Base-by-base conservation (phyloP, 2,888 invertebrate species). In the Oscheius myriophilus region DNA sequence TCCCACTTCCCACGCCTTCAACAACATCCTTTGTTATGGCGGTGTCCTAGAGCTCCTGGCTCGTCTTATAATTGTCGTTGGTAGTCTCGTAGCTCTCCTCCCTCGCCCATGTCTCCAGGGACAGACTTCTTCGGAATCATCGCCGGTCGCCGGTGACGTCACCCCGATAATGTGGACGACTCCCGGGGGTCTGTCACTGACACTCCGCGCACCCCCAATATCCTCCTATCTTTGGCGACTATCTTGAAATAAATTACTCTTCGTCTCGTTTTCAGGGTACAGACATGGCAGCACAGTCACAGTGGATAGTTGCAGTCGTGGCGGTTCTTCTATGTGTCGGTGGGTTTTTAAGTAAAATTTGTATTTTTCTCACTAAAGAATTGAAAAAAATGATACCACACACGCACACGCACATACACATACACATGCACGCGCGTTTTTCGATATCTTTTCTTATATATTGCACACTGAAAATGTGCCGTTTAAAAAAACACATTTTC, bases 121-220 rank as follows among this genome's bases (percentile, higher is more conserved):
- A 49, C 49, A n/a, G 26, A 23, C 26, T 59, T 21, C 59, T 59
- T 59, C 61, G 39, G 33, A 61, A 61, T 61, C 42, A 43, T 33
- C n/a, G 61, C 33, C 49, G 49, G 61, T 61, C 61, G 45, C 49
- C 61, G 58, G 61, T 61, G 61, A 61, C 61, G 61, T 61, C 61
- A 61, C 49, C 61, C 33, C 33, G 61, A 61, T 61, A 61, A 61
- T 61, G 61, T 61, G 61, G 61, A 61, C 61, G 61, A 33, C 46
- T 61, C 57, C 21, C 46, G 33, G 61, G 39, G 46, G 25, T 45
- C 61, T 61, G 61, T 61, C 46, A 49, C 49, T 61, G 61, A 61
- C 61, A 61, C 61, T 46, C 26, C 49, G 25, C 61, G 49, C 49
- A 61, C 49, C 61, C 59, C 49, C 61, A 49, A 25, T 49, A 49